A percentile compares a stretch with the other conserved stretches of the same genome.
These are phyloP conservation scores for Regulus satrapa DNA, from an alignment of 2,113 vertebrate genomes.

Conservation along the genomic window DNA sequence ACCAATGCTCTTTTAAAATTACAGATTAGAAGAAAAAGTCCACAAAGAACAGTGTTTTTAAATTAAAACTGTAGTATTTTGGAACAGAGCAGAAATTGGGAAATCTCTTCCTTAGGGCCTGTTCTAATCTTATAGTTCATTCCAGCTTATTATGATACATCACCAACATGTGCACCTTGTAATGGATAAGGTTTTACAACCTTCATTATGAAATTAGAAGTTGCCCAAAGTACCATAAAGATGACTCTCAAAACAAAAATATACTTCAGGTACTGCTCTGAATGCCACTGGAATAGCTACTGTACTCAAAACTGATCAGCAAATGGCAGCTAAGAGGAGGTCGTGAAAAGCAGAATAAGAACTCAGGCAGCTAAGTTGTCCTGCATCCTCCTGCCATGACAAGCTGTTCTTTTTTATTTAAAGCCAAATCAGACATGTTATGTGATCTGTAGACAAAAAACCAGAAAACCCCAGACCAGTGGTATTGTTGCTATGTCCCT, in stretches of 20 bases:
- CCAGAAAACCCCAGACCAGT: not conserved
- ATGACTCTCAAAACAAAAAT: not conserved
- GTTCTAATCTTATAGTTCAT: not conserved
- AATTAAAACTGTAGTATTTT: not conserved
- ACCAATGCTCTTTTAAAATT: not conserved
- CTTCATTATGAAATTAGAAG: not conserved
- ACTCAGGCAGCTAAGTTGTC: not conserved
- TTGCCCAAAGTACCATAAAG: not conserved
- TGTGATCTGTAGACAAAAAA: not conserved
- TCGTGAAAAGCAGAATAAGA: not conserved
- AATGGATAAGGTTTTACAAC: not conserved
- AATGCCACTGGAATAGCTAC: not conserved
- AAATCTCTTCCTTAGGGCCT: not conserved
- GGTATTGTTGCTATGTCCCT: not conserved
- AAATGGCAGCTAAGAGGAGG: rapidly evolving
- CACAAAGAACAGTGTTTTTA: not conserved
- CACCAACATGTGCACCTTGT: not conserved
- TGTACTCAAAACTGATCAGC: not conserved
- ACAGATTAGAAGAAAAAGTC: not conserved
- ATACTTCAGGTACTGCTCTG: not conserved
- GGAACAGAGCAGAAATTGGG: not conserved
- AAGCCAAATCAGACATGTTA: not conserved
- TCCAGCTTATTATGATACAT: not conserved
- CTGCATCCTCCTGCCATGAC: not conserved
- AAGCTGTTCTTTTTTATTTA: not conserved